Evolutionary conservation across 2,113 vertebrate genomes (phyloP), one percentile per base, ranked within the genome.

Genomic region (Microtus richardsoni): DNA sequence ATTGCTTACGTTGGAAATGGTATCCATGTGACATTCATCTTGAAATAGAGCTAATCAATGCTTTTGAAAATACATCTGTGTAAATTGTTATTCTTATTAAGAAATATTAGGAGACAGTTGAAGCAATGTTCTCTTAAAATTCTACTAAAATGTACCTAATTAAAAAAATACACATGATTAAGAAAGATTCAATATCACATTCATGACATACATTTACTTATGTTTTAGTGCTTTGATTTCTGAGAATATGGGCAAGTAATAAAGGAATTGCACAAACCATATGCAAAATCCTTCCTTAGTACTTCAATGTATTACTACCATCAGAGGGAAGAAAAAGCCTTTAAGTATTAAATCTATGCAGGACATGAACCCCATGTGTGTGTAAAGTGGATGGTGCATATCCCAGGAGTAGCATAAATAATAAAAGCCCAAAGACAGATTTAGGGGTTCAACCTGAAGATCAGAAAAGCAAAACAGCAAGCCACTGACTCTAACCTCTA

Each of bases 191-290:
- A 83, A 36, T 7, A 26, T 2, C 39, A 93, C 28, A 24, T 7
- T 30, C 49, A 54, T 39, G 36, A 1, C 33, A 96, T 16, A n/a
- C 11, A 17, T 5, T 95, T 10, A 58, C 58, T 83, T 96, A 64
- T 83, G 87, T 97, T 93, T 94, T 88, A 93, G 88, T 10, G 21
- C 84, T 97, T 93, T 75, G 22, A 91, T 85, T 93, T 88, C 26
- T 84, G 84, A 78, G 22, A 85, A 89, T 19, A 93, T 89, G 24
- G 97, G 39, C 19, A 30, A 52, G 33, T 24, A 54, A 91, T 24
- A 80, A 91, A 95, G 11, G 26, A 95, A 44, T 70, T 96, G 90
- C 77, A 80, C 75, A 96, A 90, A 68, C 2, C 9, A 64, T 70
- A 89, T 96, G 52, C 39, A 74, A 75, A 41, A n/a, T 74, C 41